Evolutionary conservation across 2,797 vertebrate genomes (phyloP).

Genomic region (Pipistrellus kuhlii): DNA sequence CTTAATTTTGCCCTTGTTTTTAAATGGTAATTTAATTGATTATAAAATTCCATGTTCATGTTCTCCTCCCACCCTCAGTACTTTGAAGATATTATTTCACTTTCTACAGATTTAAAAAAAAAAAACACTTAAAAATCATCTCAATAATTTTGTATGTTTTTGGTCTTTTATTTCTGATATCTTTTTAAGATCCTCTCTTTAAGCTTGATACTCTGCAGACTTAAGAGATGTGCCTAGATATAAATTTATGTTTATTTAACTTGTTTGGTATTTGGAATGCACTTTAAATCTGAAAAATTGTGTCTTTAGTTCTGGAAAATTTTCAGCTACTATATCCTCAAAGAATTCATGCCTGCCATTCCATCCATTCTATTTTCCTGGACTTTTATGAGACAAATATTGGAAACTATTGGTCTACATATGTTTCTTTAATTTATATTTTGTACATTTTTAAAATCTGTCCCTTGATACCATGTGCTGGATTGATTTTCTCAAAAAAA

Average conservation of each 20-base stretch:
- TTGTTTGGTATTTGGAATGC: neutral
- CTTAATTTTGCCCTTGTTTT: neutral
- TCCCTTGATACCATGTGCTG: neutral
- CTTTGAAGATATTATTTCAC: conserved; percentile 16
- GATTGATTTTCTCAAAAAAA: conserved; percentile 55
- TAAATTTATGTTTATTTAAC: conserved; percentile 36
- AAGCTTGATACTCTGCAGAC: conserved; percentile 17
- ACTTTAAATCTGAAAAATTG: conserved; percentile 52
- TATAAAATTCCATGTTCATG: conserved; percentile 28
- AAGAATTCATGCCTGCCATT: neutral
- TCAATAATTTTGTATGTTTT: neutral
- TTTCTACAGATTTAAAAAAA: neutral
- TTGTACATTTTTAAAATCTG: conserved; percentile 31
- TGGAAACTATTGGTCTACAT: neutral
- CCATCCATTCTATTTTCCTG: neutral
- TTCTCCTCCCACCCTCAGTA: neutral
- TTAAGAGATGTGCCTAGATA: neutral
- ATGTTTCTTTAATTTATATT: conserved; percentile 26
- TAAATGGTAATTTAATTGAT: conserved; percentile 18
- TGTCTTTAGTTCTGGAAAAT: conserved; percentile 25
- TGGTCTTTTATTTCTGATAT: neutral
- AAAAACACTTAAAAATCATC: neutral
- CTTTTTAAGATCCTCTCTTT: conserved; percentile 27
- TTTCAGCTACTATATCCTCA: neutral
- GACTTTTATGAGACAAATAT: conserved; percentile 30